Conservation (phyloP, 2,113 vertebrate species). For the Platanista minor region DNA sequence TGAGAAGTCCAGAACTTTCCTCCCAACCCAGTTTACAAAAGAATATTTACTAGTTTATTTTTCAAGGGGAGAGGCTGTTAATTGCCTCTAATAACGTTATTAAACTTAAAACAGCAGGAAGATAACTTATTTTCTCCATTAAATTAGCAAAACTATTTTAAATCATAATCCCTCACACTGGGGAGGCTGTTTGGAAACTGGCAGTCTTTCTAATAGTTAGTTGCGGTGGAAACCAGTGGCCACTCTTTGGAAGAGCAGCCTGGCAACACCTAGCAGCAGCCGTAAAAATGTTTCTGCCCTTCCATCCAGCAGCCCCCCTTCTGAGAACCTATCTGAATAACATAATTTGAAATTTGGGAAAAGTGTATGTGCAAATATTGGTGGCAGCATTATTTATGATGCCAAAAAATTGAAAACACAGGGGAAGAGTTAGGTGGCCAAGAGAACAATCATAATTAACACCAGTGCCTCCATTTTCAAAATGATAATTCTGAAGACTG, state of each 20-base stretch:
- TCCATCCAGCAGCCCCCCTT: not conserved
- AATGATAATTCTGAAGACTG: not conserved
- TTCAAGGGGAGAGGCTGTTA: not conserved
- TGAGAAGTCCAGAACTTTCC: not conserved
- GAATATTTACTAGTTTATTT: not conserved
- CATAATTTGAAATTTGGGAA: not conserved
- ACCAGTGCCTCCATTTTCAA: not conserved
- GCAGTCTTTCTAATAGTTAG: not conserved
- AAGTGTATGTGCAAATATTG: not conserved
- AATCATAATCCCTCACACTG: not conserved
- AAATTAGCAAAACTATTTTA: not conserved
- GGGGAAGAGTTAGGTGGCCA: not conserved
- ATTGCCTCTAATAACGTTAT: not conserved
- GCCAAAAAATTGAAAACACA: not conserved
- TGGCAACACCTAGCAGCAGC: not conserved
- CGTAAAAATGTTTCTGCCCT: slow-evolving; percentile 15
- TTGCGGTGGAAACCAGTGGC: not conserved
- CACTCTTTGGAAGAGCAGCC: not conserved
- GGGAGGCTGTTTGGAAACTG: not conserved
- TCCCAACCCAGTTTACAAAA: not conserved
- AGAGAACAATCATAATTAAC: not conserved
- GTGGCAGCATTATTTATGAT: not conserved
- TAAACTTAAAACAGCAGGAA: not conserved
- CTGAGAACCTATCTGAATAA: not conserved
- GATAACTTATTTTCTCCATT: not conserved